Percentiles rank a stretch among this genome's conserved stretches.
phyloP scores from a whole-genome alignment of 2,113 vertebrate species.

The Glaucomys volans region DNA sequence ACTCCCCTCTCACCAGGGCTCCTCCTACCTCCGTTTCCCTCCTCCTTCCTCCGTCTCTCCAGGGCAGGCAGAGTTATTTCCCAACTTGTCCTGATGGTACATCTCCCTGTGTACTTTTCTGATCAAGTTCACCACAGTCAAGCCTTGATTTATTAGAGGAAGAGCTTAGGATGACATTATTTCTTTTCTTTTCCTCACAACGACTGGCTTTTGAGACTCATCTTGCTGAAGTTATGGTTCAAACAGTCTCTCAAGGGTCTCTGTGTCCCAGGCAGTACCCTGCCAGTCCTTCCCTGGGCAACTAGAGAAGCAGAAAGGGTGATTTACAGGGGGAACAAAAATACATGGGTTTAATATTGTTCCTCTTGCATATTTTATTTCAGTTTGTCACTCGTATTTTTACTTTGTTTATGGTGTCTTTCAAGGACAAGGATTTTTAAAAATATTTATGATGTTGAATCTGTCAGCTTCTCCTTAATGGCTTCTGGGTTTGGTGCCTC shows the following conservation, averaged over 20 bases:
- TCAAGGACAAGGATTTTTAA: slow-evolving; percentile 69
- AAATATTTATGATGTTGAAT: slow-evolving; percentile 76
- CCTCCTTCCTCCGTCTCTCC: not conserved
- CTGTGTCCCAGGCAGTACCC: not conserved
- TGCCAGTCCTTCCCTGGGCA: not conserved
- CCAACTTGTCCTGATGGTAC: not conserved
- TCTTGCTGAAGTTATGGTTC: not conserved
- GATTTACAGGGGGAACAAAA: slow-evolving; percentile 65
- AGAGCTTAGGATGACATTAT: not conserved
- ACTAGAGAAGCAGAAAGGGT: not conserved
- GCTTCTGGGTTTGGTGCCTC: slow-evolving; percentile 48
- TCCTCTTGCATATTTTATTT: slow-evolving; percentile 68
- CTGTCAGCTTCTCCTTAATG: slow-evolving; percentile 71
- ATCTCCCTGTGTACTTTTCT: not conserved
- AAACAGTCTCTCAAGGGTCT: not conserved
- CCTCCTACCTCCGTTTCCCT: not conserved
- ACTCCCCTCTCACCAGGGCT: not conserved
- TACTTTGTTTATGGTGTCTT: slow-evolving; percentile 70
- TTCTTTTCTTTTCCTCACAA: slow-evolving; percentile 6
- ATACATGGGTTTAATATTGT: slow-evolving; percentile 55
- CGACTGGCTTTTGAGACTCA: not conserved
- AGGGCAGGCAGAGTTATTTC: not conserved
- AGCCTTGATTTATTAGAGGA: slow-evolving; percentile 38
- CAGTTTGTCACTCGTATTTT: slow-evolving; percentile 61
- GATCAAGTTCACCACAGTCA: not conserved